phyloP scores from a whole-genome alignment of 2,113 vertebrate species.

The Plestiodon gilberti region DNA sequence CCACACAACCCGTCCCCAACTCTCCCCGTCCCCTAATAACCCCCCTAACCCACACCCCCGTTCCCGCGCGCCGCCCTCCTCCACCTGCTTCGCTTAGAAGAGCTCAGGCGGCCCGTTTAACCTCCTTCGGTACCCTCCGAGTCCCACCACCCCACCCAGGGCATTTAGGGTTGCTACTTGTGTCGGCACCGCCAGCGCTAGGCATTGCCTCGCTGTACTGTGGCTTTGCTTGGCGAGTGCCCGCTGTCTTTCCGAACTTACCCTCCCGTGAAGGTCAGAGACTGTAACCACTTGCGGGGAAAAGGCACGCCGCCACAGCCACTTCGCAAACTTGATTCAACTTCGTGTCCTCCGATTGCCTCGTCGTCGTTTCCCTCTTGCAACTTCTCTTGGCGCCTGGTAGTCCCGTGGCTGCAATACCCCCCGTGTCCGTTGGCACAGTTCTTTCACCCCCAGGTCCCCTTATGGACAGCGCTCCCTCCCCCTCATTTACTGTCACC shows the following conservation, averaged over 20 bases:
- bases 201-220: not conserved
- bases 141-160: not conserved
- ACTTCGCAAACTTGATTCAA: slow-evolving; percentile 57
- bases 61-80: not conserved
- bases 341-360: slow-evolving; percentile 42
- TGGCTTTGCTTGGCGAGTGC: not conserved
- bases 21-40: not conserved
- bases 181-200: not conserved
- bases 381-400: not conserved
- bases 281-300: not conserved
- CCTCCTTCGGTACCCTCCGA: not conserved
- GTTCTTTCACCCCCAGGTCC: not conserved
- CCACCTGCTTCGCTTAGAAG: not conserved
- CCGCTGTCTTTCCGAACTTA: not conserved
- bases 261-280: slow-evolving; percentile 38
- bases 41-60: accelerated
- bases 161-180: not conserved
- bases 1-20: not conserved
- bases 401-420: not conserved
- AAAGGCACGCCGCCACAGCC: not conserved
- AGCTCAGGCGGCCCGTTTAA: no score
- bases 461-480: not conserved
- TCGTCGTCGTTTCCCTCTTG: no score
- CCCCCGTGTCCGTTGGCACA: not conserved
- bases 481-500: slow-evolving; percentile 27